Percentiles rank a stretch among this genome's conserved stretches.
Conservation (phyloP, 2,797 vertebrate genomes). For the Paguma larvata region DNA sequence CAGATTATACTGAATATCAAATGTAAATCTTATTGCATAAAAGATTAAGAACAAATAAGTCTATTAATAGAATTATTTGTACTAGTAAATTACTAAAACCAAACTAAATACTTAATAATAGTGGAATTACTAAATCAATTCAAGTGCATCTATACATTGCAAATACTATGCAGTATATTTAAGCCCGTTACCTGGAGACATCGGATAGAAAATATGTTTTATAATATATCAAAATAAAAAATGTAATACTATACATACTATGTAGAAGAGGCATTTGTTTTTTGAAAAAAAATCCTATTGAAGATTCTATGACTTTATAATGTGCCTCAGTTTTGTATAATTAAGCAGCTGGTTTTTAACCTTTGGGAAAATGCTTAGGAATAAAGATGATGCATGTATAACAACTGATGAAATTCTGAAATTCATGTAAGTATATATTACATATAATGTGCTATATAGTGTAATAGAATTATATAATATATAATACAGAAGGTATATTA, state of each 20-base stretch:
- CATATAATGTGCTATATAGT: background rate
- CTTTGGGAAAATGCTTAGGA: background rate
- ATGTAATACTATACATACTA: background rate
- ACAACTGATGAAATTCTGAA: background rate
- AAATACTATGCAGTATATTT: background rate
- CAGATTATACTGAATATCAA: background rate
- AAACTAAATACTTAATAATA: background rate
- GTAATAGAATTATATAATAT: background rate
- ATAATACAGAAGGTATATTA: background rate
- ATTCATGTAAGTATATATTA: background rate
- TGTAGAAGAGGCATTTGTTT: background rate
- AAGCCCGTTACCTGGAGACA: background rate
- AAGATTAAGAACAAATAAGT: background rate
- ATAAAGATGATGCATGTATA: background rate
- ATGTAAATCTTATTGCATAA: background rate
- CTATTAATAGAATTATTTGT: background rate
- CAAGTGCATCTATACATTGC: fast-evolving
- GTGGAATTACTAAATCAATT: background rate
- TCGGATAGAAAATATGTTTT: background rate
- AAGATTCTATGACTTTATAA: background rate
- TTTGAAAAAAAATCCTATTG: background rate
- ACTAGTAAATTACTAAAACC: background rate
- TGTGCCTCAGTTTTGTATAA: background rate
- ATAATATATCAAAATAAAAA: background rate
- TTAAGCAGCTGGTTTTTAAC: background rate